A percentile compares a stretch with the other conserved stretches of the same genome.
phyloP scores from a whole-genome alignment of 2,888 invertebrate species.

The Patella pellucida region DNA sequence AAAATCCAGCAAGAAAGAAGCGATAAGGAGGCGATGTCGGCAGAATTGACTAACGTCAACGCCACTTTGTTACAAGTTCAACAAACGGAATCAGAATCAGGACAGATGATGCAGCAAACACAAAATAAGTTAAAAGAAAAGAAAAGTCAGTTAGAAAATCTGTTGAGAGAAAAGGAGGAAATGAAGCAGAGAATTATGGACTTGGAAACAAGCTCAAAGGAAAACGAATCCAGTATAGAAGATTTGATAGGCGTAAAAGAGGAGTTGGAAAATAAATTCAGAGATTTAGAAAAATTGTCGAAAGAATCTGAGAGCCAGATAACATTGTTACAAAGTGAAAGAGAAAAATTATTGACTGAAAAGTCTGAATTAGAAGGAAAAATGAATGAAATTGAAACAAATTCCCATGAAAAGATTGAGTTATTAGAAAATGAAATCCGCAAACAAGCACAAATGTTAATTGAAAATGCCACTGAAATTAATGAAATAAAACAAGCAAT shows the following conservation, averaged over 20 bases:
- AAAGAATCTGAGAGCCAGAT: conserved; percentile 10
- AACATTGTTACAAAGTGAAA: conserved; percentile 1
- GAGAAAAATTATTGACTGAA: conserved; percentile 16
- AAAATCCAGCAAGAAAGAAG: conserved; percentile 34
- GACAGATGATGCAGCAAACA: conserved; percentile 38
- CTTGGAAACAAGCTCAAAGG: conserved; percentile 12
- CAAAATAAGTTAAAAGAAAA: conserved; percentile 33
- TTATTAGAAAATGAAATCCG: no score
- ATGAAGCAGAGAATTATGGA: conserved; percentile 32
- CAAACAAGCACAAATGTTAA: no score
- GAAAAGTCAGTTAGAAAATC: conserved; percentile 27
- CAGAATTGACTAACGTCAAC: conserved; percentile 55
- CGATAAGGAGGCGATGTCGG: conserved; percentile 50
- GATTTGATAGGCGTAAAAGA: conserved; percentile 12
- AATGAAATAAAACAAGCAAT: conserved; percentile 29
- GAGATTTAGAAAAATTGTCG: conserved; percentile 23
- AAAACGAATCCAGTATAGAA: conserved; percentile 23
- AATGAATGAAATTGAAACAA: neutral
- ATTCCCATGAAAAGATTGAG: neutral
- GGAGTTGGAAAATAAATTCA: conserved; percentile 19
- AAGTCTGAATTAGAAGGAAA: conserved; percentile 1
- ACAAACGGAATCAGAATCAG: conserved; percentile 51
- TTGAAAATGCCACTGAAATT: conserved; percentile 38
- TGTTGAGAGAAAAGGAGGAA: conserved; percentile 28
- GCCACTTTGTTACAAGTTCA: conserved; percentile 55